Percentiles rank a stretch among this genome's conserved stretches.
phyloP scores from a whole-genome alignment of 2,113 vertebrate species.

The Syrrhaptes paradoxus region DNA sequence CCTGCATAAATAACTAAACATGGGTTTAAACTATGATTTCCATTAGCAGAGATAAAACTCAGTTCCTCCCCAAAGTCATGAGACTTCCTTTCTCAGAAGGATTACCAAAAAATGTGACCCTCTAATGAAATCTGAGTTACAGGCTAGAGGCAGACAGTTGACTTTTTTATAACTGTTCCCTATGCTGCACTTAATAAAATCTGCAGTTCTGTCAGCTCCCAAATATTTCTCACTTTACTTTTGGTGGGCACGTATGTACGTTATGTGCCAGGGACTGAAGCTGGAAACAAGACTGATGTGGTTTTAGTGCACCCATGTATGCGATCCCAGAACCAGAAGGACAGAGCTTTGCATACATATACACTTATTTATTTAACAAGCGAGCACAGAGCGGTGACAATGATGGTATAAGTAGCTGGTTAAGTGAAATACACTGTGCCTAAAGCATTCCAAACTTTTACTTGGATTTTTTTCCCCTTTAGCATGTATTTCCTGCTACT shows the following conservation, averaged over 20 bases:
- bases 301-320: neutral
- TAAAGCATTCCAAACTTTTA: neutral
- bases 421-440: neutral
- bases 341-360: neutral
- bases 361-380: neutral
- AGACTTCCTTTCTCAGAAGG: neutral
- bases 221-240: neutral
- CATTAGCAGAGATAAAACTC: neutral
- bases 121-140: neutral
- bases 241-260: no score
- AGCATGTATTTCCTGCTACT: constrained; percentile 14
- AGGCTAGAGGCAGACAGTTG: neutral
- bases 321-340: neutral
- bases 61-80: neutral
- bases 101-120: neutral
- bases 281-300: neutral
- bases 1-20: neutral
- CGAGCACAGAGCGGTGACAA: neutral
- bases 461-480: neutral
- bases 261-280: neutral
- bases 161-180: neutral
- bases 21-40: neutral
- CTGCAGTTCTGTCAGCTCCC: neutral
- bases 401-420: neutral
- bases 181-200: neutral